phyloP scores from a whole-genome alignment of 53 echinoderm and acorn worm species.

The Mesocentrotus franciscanus region DNA sequence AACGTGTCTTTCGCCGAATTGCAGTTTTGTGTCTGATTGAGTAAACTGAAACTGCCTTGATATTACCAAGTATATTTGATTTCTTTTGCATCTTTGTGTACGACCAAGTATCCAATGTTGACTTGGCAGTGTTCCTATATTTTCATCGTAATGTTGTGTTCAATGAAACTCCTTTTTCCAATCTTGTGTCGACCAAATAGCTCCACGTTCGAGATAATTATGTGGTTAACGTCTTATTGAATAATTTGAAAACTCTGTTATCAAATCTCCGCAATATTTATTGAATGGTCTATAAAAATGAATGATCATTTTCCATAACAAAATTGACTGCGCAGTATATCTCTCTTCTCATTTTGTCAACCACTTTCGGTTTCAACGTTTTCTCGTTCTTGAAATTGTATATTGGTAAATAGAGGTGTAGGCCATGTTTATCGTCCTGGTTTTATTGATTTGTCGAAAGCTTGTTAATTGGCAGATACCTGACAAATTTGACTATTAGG shows the following conservation, averaged over 20 bases:
- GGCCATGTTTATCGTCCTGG: background rate
- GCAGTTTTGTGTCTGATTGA: background rate
- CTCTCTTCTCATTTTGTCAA: background rate
- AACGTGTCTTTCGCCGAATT: background rate
- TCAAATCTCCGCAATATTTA: too few species aligned
- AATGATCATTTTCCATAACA: too few species aligned
- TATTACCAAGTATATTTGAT: background rate
- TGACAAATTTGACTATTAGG: slow-evolving; percentile 6
- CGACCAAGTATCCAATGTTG: too few species aligned
- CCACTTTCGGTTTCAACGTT: background rate
- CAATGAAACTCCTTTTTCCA: too few species aligned
- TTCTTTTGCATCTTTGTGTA: too few species aligned
- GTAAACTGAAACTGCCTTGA: background rate
- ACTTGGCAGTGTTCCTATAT: too few species aligned
- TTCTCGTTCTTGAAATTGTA: background rate
- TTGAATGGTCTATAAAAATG: too few species aligned
- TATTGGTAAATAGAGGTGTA: background rate
- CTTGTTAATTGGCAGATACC: slow-evolving; percentile 33
- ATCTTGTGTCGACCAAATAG: too few species aligned
- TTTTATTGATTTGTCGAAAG: background rate
- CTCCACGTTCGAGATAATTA: too few species aligned
- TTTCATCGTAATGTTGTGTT: too few species aligned
- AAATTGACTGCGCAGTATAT: background rate
- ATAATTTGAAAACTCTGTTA: too few species aligned
- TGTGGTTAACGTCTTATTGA: too few species aligned